A percentile compares a stretch with the other conserved stretches of the same genome.
These are phyloP conservation scores for Torymus tubicola DNA, from an alignment of 2,888 invertebrate genomes.

Conservation along the genomic window DNA sequence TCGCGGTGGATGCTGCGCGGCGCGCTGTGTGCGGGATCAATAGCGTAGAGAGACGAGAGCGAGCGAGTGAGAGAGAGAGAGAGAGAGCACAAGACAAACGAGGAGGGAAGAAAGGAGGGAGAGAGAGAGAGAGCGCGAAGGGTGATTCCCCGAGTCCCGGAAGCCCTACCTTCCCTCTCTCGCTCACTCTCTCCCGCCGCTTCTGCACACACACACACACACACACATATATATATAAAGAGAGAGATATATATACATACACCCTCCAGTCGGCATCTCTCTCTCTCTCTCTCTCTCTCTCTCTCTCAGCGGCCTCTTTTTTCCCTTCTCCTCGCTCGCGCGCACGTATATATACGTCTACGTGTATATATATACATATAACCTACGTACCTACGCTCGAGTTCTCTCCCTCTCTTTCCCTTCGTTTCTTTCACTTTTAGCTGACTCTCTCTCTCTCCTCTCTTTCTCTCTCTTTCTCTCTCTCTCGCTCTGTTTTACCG, in stretches of 20 bases:
- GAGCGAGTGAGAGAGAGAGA: constrained; percentile 59
- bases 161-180: constrained; percentile 59
- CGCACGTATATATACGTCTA: background rate
- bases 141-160: constrained; percentile 67
- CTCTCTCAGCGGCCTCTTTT: constrained; percentile 41
- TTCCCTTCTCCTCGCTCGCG: background rate
- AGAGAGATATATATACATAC: too few species aligned
- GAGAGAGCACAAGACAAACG: constrained; percentile 53
- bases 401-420: too few species aligned
- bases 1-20: constrained; percentile 74
- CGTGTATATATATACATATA: too few species aligned
- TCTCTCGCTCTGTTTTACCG: constrained; percentile 52
- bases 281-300: constrained; percentile 48
- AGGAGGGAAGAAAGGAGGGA: constrained; percentile 54
- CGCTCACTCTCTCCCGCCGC: constrained; percentile 6
- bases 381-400: too few species aligned
- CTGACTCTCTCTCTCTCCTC: constrained; percentile 47
- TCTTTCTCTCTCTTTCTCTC: constrained; percentile 44
- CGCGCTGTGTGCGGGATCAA: constrained; percentile 69
- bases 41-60: constrained; percentile 71
- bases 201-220: too few species aligned
- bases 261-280: constrained; percentile 15
- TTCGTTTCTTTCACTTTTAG: constrained; percentile 41
- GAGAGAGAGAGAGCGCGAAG: constrained; percentile 63
- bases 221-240: too few species aligned